Evolutionary conservation across 2,113 vertebrate genomes (phyloP).

Genomic region (Pithys albifrons): DNA sequence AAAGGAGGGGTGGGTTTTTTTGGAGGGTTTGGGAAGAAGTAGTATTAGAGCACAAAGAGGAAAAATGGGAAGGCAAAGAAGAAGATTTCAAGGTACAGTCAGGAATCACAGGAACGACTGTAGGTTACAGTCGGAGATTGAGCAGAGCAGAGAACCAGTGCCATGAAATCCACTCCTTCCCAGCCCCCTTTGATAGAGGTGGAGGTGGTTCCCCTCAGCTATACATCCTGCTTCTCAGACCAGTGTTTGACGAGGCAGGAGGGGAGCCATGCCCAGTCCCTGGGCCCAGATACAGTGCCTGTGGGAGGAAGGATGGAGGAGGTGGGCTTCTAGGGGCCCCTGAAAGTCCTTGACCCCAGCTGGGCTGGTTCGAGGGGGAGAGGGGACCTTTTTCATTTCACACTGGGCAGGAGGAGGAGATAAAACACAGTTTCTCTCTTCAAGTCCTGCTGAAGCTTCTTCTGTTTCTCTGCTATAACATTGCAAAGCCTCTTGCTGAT

Average conservation of each 20-base stretch:
- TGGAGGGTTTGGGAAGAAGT: background rate
- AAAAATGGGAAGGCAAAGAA: background rate
- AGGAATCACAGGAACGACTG: background rate
- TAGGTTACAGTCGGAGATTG: background rate
- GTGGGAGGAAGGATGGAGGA: background rate
- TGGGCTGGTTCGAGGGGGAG: background rate
- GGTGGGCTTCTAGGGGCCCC: background rate
- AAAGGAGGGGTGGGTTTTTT: background rate
- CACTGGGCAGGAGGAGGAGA: background rate
- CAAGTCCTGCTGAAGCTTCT: background rate
- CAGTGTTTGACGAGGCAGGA: background rate
- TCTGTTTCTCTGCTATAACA: background rate
- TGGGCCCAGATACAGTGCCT: background rate
- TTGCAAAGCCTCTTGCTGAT: background rate
- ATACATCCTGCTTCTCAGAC: background rate
- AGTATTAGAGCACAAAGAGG: background rate
- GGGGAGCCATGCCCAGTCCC: background rate
- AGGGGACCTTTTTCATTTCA: background rate
- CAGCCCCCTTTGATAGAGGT: background rate
- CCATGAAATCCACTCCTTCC: background rate
- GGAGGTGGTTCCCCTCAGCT: background rate
- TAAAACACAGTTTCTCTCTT: background rate
- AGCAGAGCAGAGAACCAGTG: background rate
- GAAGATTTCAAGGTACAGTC: conserved; percentile 23
- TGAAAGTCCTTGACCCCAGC: background rate